Conservation (phyloP, 2,888 invertebrate species). For the Thymelicus lineola region DNA sequence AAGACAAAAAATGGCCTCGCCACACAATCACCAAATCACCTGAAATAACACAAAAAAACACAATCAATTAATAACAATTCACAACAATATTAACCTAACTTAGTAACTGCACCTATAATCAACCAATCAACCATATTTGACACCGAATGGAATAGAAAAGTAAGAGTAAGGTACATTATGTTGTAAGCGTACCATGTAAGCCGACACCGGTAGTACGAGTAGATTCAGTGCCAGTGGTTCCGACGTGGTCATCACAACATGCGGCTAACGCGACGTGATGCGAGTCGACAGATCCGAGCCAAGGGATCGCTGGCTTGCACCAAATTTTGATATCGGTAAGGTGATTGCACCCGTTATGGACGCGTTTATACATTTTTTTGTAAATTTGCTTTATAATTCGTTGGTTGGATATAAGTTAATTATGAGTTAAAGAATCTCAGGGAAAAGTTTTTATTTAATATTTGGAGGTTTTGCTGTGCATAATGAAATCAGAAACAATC, state of each 20-base stretch:
- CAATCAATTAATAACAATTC: too few relatives aligned
- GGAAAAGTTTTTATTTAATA: too few relatives aligned
- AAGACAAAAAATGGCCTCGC: too few relatives aligned
- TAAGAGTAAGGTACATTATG: not conserved
- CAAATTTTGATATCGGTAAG: slow-evolving; percentile 52
- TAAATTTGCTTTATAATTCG: not conserved
- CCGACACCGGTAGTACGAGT: slow-evolving; percentile 62
- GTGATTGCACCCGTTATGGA: slow-evolving; percentile 38
- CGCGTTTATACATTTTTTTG: not conserved
- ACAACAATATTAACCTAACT: too few relatives aligned
- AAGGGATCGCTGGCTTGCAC: slow-evolving; percentile 49
- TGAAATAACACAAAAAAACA: too few relatives aligned
- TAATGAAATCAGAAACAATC: too few relatives aligned
- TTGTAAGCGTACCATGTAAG: slow-evolving; percentile 60
- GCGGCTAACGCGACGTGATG: slow-evolving; percentile 63
- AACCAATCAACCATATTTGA: too few relatives aligned
- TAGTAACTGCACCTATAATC: too few relatives aligned
- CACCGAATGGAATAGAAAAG: slow-evolving; percentile 4
- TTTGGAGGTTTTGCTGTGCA: too few relatives aligned
- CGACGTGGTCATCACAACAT: slow-evolving; percentile 70
- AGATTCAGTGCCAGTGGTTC: slow-evolving; percentile 66
- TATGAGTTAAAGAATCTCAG: too few relatives aligned
- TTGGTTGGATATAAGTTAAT: too few relatives aligned
- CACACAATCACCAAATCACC: too few relatives aligned
- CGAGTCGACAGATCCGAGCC: slow-evolving; percentile 53